Percentiles rank a stretch among this genome's conserved stretches.
Conservation (phyloP, 2,797 vertebrate species). For the Rhynchonycteris naso region DNA sequence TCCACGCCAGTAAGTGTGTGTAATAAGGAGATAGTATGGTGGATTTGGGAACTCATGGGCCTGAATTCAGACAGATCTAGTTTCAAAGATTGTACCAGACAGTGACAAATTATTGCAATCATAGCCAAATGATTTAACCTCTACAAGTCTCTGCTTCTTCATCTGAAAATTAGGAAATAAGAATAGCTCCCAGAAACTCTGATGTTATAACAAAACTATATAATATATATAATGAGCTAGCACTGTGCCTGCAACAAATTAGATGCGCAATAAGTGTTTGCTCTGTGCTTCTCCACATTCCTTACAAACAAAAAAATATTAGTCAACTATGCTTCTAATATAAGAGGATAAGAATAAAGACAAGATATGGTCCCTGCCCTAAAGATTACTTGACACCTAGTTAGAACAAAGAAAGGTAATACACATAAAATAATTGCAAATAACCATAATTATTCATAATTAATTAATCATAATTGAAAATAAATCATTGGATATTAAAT, state of each 20-base stretch:
- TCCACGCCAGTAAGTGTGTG: rapidly evolving
- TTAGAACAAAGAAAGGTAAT: not conserved
- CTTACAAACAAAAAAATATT: not conserved
- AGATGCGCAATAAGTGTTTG: not conserved
- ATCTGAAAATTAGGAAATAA: not conserved
- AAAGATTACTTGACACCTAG: not conserved
- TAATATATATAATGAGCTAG: not conserved
- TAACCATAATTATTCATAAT: not conserved
- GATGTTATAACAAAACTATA: not conserved
- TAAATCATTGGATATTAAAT: not conserved
- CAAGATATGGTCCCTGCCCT: not conserved
- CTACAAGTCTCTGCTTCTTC: not conserved
- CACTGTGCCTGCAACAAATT: not conserved
- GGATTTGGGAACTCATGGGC: not conserved
- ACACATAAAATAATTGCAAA: not conserved
- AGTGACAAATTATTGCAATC: not conserved
- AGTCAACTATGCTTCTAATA: not conserved
- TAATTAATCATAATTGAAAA: no score
- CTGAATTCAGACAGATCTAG: not conserved
- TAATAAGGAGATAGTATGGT: not conserved
- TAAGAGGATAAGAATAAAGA: not conserved
- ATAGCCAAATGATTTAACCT: not conserved
- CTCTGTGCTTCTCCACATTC: not conserved
- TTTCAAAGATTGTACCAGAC: not conserved
- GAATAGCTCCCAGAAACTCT: not conserved